These are phyloP conservation scores for Simalia tracyae DNA, from an alignment of 2,797 vertebrate species.

Conservation along the genomic window DNA sequence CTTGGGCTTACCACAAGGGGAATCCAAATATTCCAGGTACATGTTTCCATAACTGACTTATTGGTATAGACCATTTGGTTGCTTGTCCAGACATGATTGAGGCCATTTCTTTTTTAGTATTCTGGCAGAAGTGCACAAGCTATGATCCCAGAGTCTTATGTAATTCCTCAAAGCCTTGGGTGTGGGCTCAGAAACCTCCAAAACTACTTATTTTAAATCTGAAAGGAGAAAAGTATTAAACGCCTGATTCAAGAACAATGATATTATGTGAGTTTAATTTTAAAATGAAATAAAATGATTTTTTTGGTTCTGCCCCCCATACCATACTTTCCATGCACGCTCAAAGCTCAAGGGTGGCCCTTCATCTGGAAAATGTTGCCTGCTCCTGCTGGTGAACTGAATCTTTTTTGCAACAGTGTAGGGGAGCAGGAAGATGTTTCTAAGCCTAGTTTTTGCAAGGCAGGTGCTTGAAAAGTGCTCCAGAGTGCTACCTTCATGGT, in stretches of 20 bases:
- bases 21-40: constrained; percentile 97
- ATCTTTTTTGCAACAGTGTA: background rate
- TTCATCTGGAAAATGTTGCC: background rate
- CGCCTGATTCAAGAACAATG: background rate
- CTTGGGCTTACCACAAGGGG: constrained; percentile 92
- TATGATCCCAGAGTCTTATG: background rate
- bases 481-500: too few relatives aligned
- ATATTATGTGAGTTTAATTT: background rate
- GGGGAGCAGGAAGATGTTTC: background rate
- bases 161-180: background rate
- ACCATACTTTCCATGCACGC: background rate
- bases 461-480: background rate
- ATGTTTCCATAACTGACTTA: background rate
- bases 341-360: background rate
- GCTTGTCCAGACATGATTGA: background rate
- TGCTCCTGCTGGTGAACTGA: background rate
- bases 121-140: background rate
- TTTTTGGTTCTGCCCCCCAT: background rate
- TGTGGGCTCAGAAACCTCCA: background rate
- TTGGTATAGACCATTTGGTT: background rate
- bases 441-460: background rate
- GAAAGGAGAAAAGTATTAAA: background rate
- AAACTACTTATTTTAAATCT: background rate
- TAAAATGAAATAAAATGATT: background rate
- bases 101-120: background rate